Evolutionary conservation across 2,888 invertebrate genomes (phyloP).

Genomic region (Trilocha varians): DNA sequence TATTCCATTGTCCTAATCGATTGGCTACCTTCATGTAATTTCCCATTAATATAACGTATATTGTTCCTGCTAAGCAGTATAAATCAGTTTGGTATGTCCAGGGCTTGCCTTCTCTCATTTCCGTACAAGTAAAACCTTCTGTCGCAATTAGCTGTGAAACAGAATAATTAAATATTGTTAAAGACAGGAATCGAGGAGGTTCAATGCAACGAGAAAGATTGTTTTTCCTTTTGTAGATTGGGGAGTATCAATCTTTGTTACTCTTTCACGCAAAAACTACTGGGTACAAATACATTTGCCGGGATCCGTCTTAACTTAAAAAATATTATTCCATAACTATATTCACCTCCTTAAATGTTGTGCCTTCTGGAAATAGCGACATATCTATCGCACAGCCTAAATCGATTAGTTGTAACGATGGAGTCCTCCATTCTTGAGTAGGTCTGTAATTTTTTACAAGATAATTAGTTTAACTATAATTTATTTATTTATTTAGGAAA

Average conservation of each 20-base stretch:
- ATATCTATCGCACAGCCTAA: conserved; percentile 96
- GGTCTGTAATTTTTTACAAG: conserved; percentile 61
- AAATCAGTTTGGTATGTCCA: conserved; percentile 97
- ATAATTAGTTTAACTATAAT: neutral
- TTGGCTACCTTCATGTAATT: conserved; percentile 89
- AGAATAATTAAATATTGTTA: conserved; percentile 6
- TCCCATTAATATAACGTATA: conserved; percentile 89
- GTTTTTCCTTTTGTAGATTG: too few species aligned
- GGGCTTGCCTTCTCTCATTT: conserved; percentile 91
- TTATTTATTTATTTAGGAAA: too few species aligned
- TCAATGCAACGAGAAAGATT: neutral
- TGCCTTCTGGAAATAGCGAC: conserved; percentile 83
- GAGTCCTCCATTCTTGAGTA: conserved; percentile 74
- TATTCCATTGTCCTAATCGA: conserved; percentile 77
- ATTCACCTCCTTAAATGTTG: conserved; percentile 79
- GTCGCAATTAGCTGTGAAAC: conserved; percentile 78
- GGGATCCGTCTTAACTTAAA: too few species aligned
- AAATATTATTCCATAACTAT: too few species aligned
- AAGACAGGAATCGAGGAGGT: neutral
- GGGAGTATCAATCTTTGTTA: too few species aligned
- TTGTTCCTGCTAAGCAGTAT: conserved; percentile 90
- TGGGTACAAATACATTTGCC: too few species aligned
- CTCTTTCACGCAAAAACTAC: too few species aligned
- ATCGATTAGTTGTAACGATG: conserved; percentile 90
- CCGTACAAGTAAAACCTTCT: conserved; percentile 86